Base-by-base conservation (phyloP, 2,113 vertebrate species). In the Cathartes aura region DNA sequence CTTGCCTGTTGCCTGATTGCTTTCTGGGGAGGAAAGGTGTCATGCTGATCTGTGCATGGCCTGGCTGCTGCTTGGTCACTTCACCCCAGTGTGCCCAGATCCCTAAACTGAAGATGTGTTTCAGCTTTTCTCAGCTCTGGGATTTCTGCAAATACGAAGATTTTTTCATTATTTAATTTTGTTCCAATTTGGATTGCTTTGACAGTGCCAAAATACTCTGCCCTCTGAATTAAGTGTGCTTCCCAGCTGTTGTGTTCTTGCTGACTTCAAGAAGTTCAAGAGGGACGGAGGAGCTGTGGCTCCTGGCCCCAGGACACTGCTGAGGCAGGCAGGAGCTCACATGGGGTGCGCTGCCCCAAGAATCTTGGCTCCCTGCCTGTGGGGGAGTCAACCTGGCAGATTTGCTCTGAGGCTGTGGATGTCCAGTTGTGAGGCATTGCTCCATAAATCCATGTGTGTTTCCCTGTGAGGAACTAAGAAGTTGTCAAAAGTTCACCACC, bases 281-380 rank as follows among this genome's bases (percentile, higher is more conserved):
- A n/a, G 34, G 15, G n/a, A 20, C 2, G 5, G 34, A 18, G 20
- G 10, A 53, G 52, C 12, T 0, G 0, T 7, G 22, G 32, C 29
- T 40, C 12, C 29, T 45, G 29, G 32, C 22, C 18, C 30, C 3
- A 4, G 63, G 29, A 15, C 11, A 4, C 15, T 72, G 63, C 26
- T 68, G 75, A 26, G 29, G 62, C 3, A 9, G 42, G 17, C 20
- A 66, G 78, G 43, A 66, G 55, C 59, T 34, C 45, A 16, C 1
- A 0, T 42, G 43, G 59, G 23, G 10, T 14, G 18, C 1, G 1
- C 7, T 45, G 34, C 43, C 47, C 32, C 20, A 29, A n/a, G 66
- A 50, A 55, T 32, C 9, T 62, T 3, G 2, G 7, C 22, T 82
- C n/a, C 30, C 19, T 56, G 23, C 20, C 78, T 43, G 30, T 0